Conservation (phyloP, 2,888 invertebrate species). For the Drosophila niveifrons region DNA sequence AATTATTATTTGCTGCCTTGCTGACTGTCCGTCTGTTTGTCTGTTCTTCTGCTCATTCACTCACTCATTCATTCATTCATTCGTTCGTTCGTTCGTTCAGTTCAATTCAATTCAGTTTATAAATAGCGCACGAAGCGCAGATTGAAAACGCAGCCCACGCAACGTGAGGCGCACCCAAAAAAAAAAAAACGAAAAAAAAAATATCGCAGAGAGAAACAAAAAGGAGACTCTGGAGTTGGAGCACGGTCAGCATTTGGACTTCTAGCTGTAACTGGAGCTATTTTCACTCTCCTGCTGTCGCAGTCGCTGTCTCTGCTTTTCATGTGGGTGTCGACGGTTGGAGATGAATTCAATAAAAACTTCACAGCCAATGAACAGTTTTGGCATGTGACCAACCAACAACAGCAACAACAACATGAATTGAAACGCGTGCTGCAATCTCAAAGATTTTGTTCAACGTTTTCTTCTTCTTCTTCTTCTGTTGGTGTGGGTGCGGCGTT, state of each 20-base stretch:
- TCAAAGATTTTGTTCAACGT: conserved; percentile 46
- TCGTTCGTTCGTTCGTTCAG: conserved; percentile 28
- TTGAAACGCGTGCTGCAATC: conserved; percentile 58
- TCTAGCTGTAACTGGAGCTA: conserved; percentile 15
- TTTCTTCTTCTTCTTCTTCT: conserved; percentile 25
- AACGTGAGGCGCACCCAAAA: conserved; percentile 36
- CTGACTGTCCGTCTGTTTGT: conserved; percentile 25
- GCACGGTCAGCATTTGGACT: conserved; percentile 17
- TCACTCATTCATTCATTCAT: not conserved
- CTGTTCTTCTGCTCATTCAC: not conserved
- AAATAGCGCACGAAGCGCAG: conserved; percentile 69
- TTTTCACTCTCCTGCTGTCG: not conserved
- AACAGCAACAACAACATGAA: conserved; percentile 24
- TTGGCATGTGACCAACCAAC: conserved; percentile 72
- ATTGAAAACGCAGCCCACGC: conserved; percentile 79
- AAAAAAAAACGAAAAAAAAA: conserved; percentile 12
- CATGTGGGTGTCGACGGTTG: conserved; percentile 64
- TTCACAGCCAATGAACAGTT: conserved; percentile 74
- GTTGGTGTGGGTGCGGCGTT: conserved; percentile 79
- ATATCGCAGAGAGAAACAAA: not conserved
- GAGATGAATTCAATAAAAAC: conserved; percentile 75
- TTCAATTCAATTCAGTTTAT: conserved; percentile 57
- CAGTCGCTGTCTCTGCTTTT: conserved; percentile 4
- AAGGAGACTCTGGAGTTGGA: not conserved
- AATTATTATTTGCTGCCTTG: conserved; percentile 75